Conservation (phyloP, 2,113 vertebrate genomes). For the Prionailurus bengalensis region DNA sequence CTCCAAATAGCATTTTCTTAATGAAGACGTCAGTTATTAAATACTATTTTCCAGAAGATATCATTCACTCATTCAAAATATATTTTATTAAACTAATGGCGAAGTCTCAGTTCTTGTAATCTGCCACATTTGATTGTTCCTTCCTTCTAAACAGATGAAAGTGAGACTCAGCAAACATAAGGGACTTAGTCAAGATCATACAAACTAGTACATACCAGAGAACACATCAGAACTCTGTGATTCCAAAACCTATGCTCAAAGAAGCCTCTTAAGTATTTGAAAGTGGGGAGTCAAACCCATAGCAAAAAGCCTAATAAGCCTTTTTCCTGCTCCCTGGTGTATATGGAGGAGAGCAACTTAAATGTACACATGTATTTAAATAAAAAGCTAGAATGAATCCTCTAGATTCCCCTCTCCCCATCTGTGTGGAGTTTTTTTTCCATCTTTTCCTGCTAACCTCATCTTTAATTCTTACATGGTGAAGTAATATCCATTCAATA, state of each 20-base stretch:
- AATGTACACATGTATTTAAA: background rate
- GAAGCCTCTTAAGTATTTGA: background rate
- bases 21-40: conserved; percentile 25
- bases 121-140: background rate
- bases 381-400: background rate
- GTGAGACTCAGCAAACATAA: background rate
- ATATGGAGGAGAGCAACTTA: background rate
- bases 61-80: conserved; percentile 45
- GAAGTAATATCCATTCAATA: conserved; percentile 46
- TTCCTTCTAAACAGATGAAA: background rate
- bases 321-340: background rate
- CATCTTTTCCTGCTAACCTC: background rate
- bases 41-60: background rate
- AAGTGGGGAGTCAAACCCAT: background rate
- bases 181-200: conserved; percentile 18
- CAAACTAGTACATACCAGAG: background rate
- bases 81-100: conserved; percentile 13
- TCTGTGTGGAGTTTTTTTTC: background rate
- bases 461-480: background rate
- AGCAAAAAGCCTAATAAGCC: background rate
- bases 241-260: background rate
- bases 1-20: conserved; percentile 1
- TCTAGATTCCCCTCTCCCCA: background rate
- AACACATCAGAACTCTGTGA: background rate
- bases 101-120: conserved; percentile 27